Conservation (phyloP, 1,140 invertebrate genomes). For the Saxidomus purpurata region DNA sequence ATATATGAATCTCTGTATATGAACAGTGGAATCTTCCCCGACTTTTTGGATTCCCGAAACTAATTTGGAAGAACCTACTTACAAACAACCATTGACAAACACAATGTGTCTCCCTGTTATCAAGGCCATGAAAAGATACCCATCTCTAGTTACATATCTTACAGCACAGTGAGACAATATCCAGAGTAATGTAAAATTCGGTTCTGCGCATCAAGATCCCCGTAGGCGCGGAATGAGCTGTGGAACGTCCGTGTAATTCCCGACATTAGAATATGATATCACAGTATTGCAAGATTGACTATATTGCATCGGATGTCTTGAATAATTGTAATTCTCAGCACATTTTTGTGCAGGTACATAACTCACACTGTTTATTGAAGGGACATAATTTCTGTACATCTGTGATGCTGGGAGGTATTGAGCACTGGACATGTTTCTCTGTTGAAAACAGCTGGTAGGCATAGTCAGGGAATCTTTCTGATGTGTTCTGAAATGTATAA, state of each 20-base stretch:
- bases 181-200: no score
- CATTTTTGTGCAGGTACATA: slow-evolving; percentile 20
- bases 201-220: neutral
- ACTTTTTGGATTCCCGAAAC: no score
- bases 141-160: no score
- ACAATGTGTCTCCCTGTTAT: no score
- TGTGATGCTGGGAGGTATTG: neutral
- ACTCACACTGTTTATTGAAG: neutral
- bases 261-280: slow-evolving; percentile 13
- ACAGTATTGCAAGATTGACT: neutral
- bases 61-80: no score
- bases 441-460: slow-evolving; percentile 5
- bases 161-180: no score
- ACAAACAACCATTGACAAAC: no score
- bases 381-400: neutral
- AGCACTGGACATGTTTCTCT: neutral
- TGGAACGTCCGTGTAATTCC: neutral
- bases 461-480: slow-evolving; percentile 34
- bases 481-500: slow-evolving; percentile 54
- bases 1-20: no score
- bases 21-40: no score
- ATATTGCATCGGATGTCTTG: neutral
- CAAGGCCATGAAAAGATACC: no score
- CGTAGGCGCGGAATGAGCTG: slow-evolving; percentile 1
- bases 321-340: slow-evolving; percentile 3